Base-by-base conservation (phyloP, 35 echinoderm and acorn worm species). In the Chiridota heheva region DNA sequence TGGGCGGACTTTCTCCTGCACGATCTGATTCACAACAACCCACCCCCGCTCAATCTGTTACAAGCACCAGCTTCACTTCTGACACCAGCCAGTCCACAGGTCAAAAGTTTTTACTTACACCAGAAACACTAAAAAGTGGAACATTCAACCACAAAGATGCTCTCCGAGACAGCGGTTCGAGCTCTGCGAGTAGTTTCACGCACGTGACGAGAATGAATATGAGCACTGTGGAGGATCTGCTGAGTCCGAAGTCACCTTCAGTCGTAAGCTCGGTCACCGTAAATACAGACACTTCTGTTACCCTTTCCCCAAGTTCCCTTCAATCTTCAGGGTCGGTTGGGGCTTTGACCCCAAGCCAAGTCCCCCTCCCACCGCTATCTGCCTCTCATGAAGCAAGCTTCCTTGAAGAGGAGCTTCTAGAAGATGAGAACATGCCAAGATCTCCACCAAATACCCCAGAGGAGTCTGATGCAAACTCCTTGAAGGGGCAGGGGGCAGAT, bases 51-150 rank as follows among this genome's bases (percentile, higher is more conserved):
- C 58, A 78, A 33, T 87, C 90, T 37, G 44, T 88, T 42, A 91
- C 95, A 28, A 91, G 89, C 43, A n/a, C n/a, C n/a, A 91, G 89
- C n/a, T 98, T 98, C 51, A 89, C 95, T 0, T 88, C 89, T 0
- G 95, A 98, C 44, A 88, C 95, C 55, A 67, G 69, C 36, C 84
- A 86, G 15, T 85, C 73, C 7, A 40, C 81, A 4, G 40, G 71
- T 65, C 88, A 87, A 34, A 80, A 88, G 2, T 87, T 88, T 40
- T 70, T 98, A 22, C 87, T 98, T 59, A 91, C 95, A 1, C 95
- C 95, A 31, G 89, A 91, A 42, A 83, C 89, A 28, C 72, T 98
- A 39, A 91, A 67, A 31, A 86, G 60, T 32, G 76, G 68, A 65
- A 84, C 45, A 63, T 36, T 81, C 35, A 63, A 71, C 29, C 72